Conservation (phyloP, 2,797 vertebrate genomes). For the Anguilla marmorata region DNA sequence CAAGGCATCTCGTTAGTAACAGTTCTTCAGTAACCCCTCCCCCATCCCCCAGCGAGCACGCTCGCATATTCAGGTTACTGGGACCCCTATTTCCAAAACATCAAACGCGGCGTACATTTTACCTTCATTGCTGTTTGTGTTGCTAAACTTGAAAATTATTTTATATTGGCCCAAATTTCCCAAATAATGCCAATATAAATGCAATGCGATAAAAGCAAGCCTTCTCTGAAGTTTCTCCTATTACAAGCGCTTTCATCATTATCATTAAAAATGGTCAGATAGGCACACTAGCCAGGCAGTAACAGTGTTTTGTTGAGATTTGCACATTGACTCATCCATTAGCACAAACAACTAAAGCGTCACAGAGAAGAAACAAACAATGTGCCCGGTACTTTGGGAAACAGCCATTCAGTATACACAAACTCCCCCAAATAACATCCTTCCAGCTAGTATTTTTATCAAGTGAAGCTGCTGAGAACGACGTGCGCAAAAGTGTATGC, state of each 20-base stretch:
- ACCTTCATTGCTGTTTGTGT: neutral
- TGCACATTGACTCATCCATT: neutral
- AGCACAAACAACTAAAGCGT: neutral
- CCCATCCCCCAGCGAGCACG: slow-evolving; percentile 22
- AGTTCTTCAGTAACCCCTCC: slow-evolving; percentile 31
- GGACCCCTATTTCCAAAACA: neutral
- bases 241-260: slow-evolving; percentile 6
- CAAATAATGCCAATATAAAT: neutral
- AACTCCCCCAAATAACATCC: neutral
- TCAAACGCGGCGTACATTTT: neutral
- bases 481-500: neutral
- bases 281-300: neutral
- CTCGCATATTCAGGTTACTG: neutral
- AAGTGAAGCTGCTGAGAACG: neutral
- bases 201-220: slow-evolving; percentile 44
- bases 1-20: slow-evolving; percentile 46
- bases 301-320: neutral
- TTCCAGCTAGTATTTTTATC: neutral
- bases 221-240: neutral
- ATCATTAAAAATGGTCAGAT: neutral
- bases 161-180: neutral
- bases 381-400: neutral
- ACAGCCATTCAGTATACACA: neutral
- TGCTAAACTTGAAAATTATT: neutral
- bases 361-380: neutral